phyloP scores from a whole-genome alignment of 2,888 invertebrate species.

The Macrosoma leucophasiata region DNA sequence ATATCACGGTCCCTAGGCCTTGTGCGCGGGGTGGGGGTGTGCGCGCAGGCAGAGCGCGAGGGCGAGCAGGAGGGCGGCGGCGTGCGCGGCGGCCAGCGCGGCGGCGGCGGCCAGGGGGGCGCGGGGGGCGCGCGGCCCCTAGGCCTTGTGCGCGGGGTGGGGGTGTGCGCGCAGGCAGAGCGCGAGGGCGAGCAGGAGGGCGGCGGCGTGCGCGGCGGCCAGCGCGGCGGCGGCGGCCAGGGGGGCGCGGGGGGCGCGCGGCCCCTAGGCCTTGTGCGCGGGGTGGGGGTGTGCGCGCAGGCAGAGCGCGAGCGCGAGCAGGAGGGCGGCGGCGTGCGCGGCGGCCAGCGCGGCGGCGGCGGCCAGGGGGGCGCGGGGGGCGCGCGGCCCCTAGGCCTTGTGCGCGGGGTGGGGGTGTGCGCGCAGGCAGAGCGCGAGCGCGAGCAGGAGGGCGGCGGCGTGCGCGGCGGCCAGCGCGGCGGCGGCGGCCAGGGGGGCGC shows the following conservation, averaged over 20 bases:
- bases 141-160: slow-evolving; percentile 47
- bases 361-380: slow-evolving; percentile 38
- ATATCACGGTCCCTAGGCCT: slow-evolving; percentile 47
- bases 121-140: slow-evolving; percentile 31
- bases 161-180: slow-evolving; percentile 52
- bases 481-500: slow-evolving; percentile 89
- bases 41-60: slow-evolving; percentile 55
- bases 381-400: too few species aligned
- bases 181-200: slow-evolving; percentile 83
- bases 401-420: too few species aligned
- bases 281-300: slow-evolving; percentile 43
- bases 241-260: slow-evolving; percentile 80
- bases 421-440: too few species aligned
- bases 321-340: slow-evolving; percentile 36
- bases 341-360: slow-evolving; percentile 17
- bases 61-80: slow-evolving; percentile 51
- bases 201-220: slow-evolving; percentile 88
- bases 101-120: slow-evolving; percentile 44
- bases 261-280: slow-evolving; percentile 48
- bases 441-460: slow-evolving; percentile 89
- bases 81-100: slow-evolving; percentile 52
- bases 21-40: slow-evolving; percentile 40
- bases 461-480: slow-evolving; percentile 90
- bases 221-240: slow-evolving; percentile 88
- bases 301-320: slow-evolving; percentile 41